phyloP scores from a whole-genome alignment of 2,113 vertebrate genomes.

The Phainopepla nitens region DNA sequence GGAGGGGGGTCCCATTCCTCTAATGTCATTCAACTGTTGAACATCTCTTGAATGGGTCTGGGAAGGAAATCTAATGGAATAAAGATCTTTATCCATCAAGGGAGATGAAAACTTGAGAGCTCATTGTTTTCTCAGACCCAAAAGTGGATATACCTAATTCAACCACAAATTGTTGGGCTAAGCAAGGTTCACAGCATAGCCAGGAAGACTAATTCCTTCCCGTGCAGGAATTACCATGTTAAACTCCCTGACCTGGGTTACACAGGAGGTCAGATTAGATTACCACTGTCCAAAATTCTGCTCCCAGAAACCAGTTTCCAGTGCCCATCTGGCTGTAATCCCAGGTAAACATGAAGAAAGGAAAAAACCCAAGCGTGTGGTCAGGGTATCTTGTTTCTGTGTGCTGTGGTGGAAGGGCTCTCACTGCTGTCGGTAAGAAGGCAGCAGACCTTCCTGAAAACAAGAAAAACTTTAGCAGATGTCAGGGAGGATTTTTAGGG shows the following conservation, averaged over 20 bases:
- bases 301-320: conserved; percentile 3
- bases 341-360: neutral
- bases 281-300: neutral
- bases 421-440: neutral
- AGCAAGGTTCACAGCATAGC: neutral
- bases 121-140: neutral
- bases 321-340: conserved; percentile 17
- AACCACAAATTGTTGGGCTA: conserved; percentile 34
- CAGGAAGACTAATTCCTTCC: conserved; percentile 10
- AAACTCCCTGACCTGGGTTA: conserved; percentile 39
- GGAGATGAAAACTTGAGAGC: neutral
- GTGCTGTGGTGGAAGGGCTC: neutral
- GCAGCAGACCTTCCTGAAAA: conserved; percentile 18
- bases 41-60: neutral
- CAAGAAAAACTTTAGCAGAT: neutral
- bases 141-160: neutral
- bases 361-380: fast-evolving
- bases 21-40: neutral
- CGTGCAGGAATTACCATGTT: neutral
- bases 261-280: conserved; percentile 22
- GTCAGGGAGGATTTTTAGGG: neutral
- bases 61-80: neutral
- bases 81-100: neutral
- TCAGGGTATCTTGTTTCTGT: neutral
- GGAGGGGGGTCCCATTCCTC: neutral